phyloP scores from a whole-genome alignment of 2,888 invertebrate species.

The Pedicia rivosa region DNA sequence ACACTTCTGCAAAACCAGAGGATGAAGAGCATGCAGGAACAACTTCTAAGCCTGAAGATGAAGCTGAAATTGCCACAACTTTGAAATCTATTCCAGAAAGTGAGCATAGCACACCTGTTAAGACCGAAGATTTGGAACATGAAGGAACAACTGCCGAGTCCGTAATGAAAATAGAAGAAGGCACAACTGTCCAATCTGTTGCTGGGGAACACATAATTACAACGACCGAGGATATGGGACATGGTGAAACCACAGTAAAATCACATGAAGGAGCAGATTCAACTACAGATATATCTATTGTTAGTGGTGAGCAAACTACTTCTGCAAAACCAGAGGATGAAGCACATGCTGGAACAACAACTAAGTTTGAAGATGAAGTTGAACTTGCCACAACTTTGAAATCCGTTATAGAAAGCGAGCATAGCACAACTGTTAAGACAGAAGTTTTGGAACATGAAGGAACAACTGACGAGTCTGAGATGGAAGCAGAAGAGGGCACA shows the following conservation, averaged over 20 bases:
- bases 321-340: neutral
- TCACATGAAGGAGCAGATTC: neutral
- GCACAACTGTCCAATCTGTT: neutral
- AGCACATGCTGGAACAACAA: neutral
- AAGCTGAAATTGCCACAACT: slow-evolving; percentile 9
- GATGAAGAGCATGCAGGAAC: neutral
- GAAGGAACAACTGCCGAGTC: slow-evolving; percentile 3
- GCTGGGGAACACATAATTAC: neutral
- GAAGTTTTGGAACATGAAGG: neutral
- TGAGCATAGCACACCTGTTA: neutral
- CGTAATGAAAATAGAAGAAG: neutral
- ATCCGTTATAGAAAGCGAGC: neutral
- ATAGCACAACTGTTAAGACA: slow-evolving; percentile 1
- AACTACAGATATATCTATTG: neutral
- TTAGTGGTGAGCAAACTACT: neutral
- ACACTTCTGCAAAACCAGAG: neutral
- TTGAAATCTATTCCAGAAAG: neutral
- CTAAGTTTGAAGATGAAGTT: slow-evolving; percentile 1
- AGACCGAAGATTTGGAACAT: neutral
- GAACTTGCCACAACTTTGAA: slow-evolving; percentile 9
- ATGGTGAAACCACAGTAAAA: neutral
- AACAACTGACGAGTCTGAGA: slow-evolving; percentile 7
- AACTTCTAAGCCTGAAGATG: neutral
- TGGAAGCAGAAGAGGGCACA: slow-evolving; percentile 10
- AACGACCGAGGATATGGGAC: neutral